Conservation (phyloP, 2,888 invertebrate genomes). For the Ormyrus pomaceus region DNA sequence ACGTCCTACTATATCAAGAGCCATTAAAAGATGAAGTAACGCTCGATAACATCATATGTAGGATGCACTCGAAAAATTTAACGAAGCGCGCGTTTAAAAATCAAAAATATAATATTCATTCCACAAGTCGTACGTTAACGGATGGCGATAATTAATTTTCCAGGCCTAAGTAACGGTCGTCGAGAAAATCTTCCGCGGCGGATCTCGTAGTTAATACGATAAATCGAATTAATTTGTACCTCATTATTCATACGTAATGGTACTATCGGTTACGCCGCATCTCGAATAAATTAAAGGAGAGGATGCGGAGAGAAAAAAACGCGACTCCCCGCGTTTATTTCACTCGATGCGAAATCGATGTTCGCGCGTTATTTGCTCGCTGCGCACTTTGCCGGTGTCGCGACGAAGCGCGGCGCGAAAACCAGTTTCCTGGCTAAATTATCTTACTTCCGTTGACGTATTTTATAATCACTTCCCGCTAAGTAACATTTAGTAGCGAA, state of each 20-base stretch:
- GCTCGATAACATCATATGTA: too few species aligned
- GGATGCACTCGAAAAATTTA: too few species aligned
- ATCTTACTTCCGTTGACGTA: slow-evolving; percentile 7
- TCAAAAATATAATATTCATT: background rate
- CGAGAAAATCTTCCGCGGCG: background rate
- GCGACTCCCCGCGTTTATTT: too few species aligned
- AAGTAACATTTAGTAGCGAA: background rate
- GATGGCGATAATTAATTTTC: background rate
- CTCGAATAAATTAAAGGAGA: too few species aligned
- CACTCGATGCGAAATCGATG: too few species aligned
- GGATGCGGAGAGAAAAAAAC: too few species aligned
- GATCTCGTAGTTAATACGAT: background rate
- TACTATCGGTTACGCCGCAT: background rate
- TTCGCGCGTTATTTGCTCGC: too few species aligned
- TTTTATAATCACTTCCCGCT: slow-evolving; percentile 22
- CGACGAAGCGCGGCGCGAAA: too few species aligned
- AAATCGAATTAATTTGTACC: background rate
- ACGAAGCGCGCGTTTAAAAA: background rate
- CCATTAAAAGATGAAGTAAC: too few species aligned
- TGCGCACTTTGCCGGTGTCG: too few species aligned
- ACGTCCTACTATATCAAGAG: too few species aligned
- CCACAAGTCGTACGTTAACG: background rate
- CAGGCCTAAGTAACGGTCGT: background rate
- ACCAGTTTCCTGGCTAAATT: background rate
- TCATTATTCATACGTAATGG: background rate